Evolutionary conservation across 2,888 invertebrate genomes (phyloP).

Genomic region (Netelia fuscicornis): DNA sequence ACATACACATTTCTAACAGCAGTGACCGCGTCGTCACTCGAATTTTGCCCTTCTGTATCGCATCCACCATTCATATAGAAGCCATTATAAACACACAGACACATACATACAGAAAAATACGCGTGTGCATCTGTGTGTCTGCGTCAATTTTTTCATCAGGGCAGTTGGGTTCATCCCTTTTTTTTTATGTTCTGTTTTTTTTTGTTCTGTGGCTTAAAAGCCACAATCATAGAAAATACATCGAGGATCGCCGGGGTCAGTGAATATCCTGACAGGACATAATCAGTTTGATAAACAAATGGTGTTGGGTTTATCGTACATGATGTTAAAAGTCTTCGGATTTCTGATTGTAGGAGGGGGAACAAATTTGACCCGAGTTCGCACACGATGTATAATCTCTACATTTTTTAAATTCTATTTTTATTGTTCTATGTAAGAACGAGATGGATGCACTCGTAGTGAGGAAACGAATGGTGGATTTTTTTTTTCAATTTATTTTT

Average conservation of each 20-base stretch:
- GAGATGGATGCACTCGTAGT: too few relatives aligned
- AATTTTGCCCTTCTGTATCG: constrained; percentile 39
- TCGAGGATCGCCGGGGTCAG: too few relatives aligned
- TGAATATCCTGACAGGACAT: too few relatives aligned
- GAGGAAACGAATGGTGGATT: neutral
- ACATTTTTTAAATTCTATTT: too few relatives aligned
- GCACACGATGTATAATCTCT: too few relatives aligned
- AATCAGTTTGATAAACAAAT: too few relatives aligned
- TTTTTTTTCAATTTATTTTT: neutral
- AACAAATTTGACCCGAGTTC: too few relatives aligned
- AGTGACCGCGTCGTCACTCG: constrained; percentile 54
- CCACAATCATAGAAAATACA: too few relatives aligned
- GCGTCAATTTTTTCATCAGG: neutral
- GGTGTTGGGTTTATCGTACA: neutral
- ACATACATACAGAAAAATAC: neutral
- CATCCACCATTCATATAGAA: constrained; percentile 2
- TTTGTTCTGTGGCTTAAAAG: too few relatives aligned
- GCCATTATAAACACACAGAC: too few relatives aligned
- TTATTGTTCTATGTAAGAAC: too few relatives aligned
- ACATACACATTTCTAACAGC: constrained; percentile 42
- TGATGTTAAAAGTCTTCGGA: neutral
- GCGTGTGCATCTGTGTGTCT: neutral
- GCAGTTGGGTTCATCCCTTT: neutral
- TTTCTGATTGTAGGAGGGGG: neutral
- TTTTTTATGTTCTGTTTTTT: too few relatives aligned